Percentiles rank a stretch among this genome's conserved stretches.
phyloP scores from a whole-genome alignment of 2,113 vertebrate species.

The Heterotilapia buettikoferi region DNA sequence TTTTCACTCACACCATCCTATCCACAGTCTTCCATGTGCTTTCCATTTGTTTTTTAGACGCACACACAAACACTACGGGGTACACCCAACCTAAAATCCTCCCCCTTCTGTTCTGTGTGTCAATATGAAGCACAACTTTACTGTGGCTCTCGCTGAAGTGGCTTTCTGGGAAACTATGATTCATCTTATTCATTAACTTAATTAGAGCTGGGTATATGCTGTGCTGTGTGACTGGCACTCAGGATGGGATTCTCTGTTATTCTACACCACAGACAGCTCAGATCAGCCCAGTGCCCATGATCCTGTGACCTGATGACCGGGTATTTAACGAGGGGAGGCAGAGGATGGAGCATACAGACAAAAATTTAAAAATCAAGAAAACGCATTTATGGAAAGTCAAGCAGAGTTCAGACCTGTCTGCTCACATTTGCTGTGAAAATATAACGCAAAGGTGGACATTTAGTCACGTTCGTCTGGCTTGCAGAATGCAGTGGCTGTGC shows the following conservation, averaged over 20 bases:
- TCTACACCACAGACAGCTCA: neutral
- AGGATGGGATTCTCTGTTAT: neutral
- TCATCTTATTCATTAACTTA: conserved; percentile 50
- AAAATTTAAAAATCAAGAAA: neutral
- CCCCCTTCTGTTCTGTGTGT: neutral
- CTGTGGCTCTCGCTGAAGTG: conserved; percentile 4
- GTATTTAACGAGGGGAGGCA: conserved; percentile 20
- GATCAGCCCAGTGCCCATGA: neutral
- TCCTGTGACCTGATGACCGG: neutral
- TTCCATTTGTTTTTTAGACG: neutral
- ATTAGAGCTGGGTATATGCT: neutral
- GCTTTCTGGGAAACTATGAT: conserved; percentile 39
- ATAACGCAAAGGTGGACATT: neutral
- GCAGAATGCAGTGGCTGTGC: neutral
- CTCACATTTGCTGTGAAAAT: neutral
- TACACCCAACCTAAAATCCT: neutral
- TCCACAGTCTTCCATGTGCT: neutral
- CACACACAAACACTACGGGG: neutral
- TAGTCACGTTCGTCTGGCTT: neutral
- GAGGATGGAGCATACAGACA: neutral
- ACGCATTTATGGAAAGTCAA: conserved; percentile 5
- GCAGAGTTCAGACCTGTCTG: neutral
- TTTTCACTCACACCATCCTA: neutral
- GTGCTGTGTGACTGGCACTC: neutral
- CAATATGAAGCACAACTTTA: neutral